Evolutionary conservation across 2,888 invertebrate genomes (phyloP).

Genomic region (Meloe dianella): DNA sequence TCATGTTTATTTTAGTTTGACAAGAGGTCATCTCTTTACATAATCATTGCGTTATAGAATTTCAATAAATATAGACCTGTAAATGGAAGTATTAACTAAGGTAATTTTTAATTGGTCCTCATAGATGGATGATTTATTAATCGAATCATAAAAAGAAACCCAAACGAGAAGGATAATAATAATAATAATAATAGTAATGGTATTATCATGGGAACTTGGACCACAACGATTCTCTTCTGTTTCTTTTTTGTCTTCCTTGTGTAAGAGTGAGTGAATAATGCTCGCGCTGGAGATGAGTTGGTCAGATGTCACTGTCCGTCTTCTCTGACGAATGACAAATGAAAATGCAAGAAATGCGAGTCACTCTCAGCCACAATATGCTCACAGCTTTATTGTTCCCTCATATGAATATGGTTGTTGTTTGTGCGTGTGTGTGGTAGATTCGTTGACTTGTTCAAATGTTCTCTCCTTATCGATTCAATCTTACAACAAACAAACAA

Average conservation of each 20-base stretch:
- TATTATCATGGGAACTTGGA: conserved; percentile 29
- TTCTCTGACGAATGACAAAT: conserved; percentile 58
- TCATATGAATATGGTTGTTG: conserved; percentile 32
- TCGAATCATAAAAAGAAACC: neutral
- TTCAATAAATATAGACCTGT: neutral
- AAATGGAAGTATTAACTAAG: too few species aligned
- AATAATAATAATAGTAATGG: neutral
- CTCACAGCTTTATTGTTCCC: conserved; percentile 46
- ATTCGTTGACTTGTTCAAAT: conserved; percentile 39
- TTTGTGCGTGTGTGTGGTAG: conserved; percentile 47
- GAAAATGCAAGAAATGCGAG: conserved; percentile 56
- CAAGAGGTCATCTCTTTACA: neutral
- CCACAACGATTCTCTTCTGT: conserved; percentile 20
- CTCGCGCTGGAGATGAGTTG: conserved; percentile 54
- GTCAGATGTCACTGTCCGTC: conserved; percentile 58
- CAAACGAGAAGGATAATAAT: neutral
- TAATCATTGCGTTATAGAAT: neutral
- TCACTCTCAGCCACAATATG: conserved; percentile 54
- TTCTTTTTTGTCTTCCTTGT: neutral
- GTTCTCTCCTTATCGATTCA: conserved; percentile 13
- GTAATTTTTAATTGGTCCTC: neutral
- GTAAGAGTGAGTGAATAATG: conserved; percentile 38
- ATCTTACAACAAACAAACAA: neutral
- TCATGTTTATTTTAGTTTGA: neutral
- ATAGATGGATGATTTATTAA: conserved; percentile 1